These are phyloP conservation scores for Scylla paramamosain DNA, from an alignment of 1,140 invertebrate genomes.

Conservation along the genomic window DNA sequence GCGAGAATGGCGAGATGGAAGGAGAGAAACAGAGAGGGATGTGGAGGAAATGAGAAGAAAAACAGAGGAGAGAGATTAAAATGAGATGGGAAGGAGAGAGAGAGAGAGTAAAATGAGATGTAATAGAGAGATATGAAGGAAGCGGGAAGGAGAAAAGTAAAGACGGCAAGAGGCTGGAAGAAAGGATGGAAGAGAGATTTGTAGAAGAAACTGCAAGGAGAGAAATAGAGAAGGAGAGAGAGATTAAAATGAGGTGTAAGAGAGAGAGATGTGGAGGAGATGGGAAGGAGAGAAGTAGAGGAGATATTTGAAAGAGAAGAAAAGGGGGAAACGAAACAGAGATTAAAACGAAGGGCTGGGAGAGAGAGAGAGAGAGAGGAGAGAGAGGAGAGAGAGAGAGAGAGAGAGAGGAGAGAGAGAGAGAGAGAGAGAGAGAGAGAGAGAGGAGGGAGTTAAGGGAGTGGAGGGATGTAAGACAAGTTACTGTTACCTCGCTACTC, in stretches of 20 bases:
- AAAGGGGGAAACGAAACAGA: not conserved
- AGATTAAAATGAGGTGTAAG: not conserved
- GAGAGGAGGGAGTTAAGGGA: not conserved
- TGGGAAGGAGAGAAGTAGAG: not conserved
- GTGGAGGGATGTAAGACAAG: not conserved
- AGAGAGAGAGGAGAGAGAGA: not conserved
- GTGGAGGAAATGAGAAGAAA: not conserved
- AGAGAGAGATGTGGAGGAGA: not conserved
- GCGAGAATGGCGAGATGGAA: not conserved
- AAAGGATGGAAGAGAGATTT: not conserved
- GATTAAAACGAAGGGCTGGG: not conserved
- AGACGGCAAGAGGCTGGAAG: not conserved
- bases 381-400: not conserved
- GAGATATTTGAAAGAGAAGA: not conserved
- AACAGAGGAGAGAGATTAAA: not conserved
- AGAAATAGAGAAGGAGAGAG: not conserved
- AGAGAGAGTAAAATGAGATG: not conserved
- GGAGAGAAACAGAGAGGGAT: not conserved
- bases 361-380: not conserved
- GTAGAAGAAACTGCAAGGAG: not conserved
- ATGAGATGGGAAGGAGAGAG: not conserved
- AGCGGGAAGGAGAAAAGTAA: not conserved
- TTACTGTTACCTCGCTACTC: not conserved
- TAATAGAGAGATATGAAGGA: no score
- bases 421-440: not conserved